A percentile compares a stretch with the other conserved stretches of the same genome.
Conservation (phyloP, 1,140 invertebrate species). For the Linepithema humile region DNA sequence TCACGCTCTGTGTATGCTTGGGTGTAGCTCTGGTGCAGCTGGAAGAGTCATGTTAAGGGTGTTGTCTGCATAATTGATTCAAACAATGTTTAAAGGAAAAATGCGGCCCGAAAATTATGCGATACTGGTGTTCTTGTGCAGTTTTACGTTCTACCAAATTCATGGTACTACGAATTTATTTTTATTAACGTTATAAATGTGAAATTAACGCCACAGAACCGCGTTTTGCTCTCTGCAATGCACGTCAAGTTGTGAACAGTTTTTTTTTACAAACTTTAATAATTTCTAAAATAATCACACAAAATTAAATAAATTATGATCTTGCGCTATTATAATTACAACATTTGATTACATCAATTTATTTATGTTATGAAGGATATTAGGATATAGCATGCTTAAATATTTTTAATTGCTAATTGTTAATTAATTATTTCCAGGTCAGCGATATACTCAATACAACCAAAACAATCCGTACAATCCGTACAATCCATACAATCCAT, state of each 20-base stretch:
- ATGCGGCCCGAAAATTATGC: neutral
- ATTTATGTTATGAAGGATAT: neutral
- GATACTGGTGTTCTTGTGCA: neutral
- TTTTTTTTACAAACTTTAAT: neutral
- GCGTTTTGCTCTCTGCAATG: neutral
- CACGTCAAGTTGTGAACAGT: neutral
- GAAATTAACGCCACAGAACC: neutral
- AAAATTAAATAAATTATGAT: neutral
- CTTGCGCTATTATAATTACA: neutral
- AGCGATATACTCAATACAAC: too few species aligned
- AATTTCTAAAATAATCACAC: neutral
- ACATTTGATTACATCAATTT: neutral
- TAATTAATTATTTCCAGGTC: conserved; percentile 65
- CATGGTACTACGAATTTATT: conserved; percentile 3
- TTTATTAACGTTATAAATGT: neutral
- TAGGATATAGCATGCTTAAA: neutral
- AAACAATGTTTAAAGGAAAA: neutral
- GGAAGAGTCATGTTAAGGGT: conserved; percentile 34
- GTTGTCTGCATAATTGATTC: conserved; percentile 24
- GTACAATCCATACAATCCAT: too few species aligned
- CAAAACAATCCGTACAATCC: too few species aligned
- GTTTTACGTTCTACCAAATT: neutral
- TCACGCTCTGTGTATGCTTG: conserved; percentile 12
- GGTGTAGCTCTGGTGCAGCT: conserved; percentile 36
- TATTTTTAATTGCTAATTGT: neutral